Conservation (phyloP, 2,113 vertebrate genomes). For the Leucoraja erinaceus region DNA sequence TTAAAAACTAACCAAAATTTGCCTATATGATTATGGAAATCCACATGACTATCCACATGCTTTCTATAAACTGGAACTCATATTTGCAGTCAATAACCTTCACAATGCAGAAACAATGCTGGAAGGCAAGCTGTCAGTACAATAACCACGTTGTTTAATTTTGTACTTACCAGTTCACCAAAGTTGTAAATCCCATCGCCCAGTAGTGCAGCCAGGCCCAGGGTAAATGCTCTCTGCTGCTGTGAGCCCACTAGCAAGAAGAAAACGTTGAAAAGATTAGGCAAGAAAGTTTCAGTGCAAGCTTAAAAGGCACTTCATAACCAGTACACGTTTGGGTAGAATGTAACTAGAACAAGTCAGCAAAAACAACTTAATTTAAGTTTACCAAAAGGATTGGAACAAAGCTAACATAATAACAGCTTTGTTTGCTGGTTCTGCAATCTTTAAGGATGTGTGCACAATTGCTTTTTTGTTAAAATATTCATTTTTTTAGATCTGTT, state of each 20-base stretch:
- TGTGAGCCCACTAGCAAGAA: constrained; percentile 38
- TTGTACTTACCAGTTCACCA: constrained; percentile 42
- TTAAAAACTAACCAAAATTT: background rate
- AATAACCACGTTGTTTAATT: background rate
- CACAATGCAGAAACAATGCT: background rate
- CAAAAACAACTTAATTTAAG: background rate
- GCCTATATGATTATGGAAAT: background rate
- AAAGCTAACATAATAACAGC: background rate
- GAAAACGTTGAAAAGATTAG: background rate
- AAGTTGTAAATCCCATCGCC: constrained; percentile 43
- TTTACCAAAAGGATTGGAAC: background rate
- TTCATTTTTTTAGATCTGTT: too few relatives aligned
- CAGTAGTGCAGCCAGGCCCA: constrained; percentile 40
- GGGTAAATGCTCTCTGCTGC: constrained; percentile 42
- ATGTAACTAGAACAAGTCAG: background rate
- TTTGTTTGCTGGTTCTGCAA: background rate
- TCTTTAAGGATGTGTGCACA: background rate
- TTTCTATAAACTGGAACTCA: background rate
- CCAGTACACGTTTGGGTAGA: background rate
- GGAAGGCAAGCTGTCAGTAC: background rate
- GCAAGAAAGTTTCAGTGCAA: background rate
- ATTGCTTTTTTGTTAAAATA: background rate
- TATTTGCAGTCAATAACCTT: background rate
- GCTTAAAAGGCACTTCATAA: background rate
- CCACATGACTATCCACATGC: background rate